Evolutionary conservation across 1,140 invertebrate species (phyloP), one percentile per base, ranked within the genome.

Genomic region (Micrasema minimum): DNA sequence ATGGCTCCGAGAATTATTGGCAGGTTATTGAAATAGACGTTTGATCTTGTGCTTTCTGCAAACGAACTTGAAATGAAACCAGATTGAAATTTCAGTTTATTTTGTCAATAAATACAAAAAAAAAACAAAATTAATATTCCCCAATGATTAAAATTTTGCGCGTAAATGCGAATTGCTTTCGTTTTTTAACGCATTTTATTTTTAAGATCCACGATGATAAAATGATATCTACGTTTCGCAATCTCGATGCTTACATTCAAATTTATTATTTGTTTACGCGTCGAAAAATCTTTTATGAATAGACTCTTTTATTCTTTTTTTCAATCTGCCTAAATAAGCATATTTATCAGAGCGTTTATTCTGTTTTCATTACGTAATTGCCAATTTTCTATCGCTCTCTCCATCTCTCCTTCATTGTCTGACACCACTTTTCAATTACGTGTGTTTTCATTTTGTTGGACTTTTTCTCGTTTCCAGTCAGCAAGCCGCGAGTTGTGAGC

Each of bases 381-480:
- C 20, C 51, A 68, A 71, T 71, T 74, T 74, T 71, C 43, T 23
- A 70, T 69, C 53, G 31, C 43, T 18, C 10, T 31, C 16, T 18
- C 41, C 45, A 14, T 38, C 26, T 12, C 45, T 18, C 46, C 20
- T 50, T 26, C 64, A 51, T 71, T 55, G 38, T 65, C 66, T 31
- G 53, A 74, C 68, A 62, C 68, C 67, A 51, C 53, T 70, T 74
- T 74, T 70, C 72, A 74, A 74, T 74, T 74, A 70, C 68, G 62
- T 50, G 55, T 59, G 46, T 35, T 50, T 53, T 51, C 66, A 69
- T 70, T 65, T 46, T 66, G 26, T 66, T 66, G 38, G 50, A 66
- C 46, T 69, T 55, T 69, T 50, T 26, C 23, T 59, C 59, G 51
- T 74, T 53, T 62, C 61, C 66, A 69, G 46, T 67, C 72, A 72